phyloP scores from a whole-genome alignment of 2,888 invertebrate genomes.

The Shargacucullia verbasci region DNA sequence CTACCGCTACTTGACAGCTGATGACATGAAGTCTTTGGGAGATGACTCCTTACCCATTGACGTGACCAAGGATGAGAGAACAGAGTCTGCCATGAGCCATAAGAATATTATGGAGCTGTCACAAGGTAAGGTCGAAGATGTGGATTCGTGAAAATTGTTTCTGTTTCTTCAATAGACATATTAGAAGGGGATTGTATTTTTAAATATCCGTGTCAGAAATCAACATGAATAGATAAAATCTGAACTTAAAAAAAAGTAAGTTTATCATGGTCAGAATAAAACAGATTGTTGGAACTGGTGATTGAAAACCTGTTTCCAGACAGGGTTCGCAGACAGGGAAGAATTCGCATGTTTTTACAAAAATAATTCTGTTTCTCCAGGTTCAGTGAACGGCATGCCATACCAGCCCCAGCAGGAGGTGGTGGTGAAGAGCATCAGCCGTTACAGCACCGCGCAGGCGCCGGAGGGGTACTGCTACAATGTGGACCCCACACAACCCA shows the following conservation, averaged over 20 bases:
- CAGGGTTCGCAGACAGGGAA: no score
- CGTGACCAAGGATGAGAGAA: constrained; percentile 96
- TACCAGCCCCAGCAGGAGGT: constrained; percentile 85
- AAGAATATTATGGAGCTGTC: constrained; percentile 87
- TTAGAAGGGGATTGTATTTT: no score
- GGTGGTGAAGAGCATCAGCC: constrained; percentile 86
- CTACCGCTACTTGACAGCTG: constrained; percentile 97
- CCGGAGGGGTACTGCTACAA: constrained; percentile 87
- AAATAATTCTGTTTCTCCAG: constrained; percentile 55
- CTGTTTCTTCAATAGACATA: no score
- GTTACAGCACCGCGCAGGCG: constrained; percentile 83
- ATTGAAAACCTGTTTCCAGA: no score
- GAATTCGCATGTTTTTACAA: no score
- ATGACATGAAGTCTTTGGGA: constrained; percentile 98
- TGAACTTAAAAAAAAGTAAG: no score
- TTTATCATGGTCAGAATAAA: no score
- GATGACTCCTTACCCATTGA: constrained; percentile 98
- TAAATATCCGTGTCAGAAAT: no score
- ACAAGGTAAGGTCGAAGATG: constrained; percentile 72
- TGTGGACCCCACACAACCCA: constrained; percentile 84
- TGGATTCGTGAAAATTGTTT: no score
- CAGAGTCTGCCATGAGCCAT: constrained; percentile 90
- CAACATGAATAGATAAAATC: no score
- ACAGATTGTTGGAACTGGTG: no score
- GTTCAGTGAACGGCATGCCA: constrained; percentile 82